Evolutionary conservation across 2,113 vertebrate genomes (phyloP).

Genomic region (Columbina picui): DNA sequence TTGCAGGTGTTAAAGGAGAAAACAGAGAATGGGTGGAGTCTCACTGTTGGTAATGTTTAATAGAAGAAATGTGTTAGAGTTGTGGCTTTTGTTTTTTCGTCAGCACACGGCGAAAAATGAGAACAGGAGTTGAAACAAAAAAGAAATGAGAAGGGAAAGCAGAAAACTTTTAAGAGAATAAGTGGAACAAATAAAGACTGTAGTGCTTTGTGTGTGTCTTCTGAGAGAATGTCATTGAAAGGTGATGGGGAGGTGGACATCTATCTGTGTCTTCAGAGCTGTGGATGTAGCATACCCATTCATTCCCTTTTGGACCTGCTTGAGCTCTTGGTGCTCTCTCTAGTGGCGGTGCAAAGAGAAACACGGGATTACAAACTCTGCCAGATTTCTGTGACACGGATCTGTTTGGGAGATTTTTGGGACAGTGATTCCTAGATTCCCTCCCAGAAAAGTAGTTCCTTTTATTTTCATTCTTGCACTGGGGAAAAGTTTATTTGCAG

Average conservation of each 20-base stretch:
- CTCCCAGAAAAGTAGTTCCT: not conserved
- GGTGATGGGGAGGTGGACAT: too few species aligned
- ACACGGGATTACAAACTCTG: not conserved
- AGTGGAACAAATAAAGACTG: not conserved
- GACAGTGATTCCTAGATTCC: not conserved
- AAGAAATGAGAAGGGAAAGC: not conserved
- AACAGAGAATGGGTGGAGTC: not conserved
- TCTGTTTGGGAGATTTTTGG: not conserved
- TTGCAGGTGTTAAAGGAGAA: not conserved
- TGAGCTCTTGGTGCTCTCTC: not conserved
- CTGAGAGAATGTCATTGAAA: not conserved
- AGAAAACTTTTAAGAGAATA: not conserved
- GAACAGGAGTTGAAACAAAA: not conserved
- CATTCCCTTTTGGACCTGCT: not conserved
- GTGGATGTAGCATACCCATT: not conserved
- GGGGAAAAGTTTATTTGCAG: not conserved
- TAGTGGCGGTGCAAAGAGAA: not conserved
- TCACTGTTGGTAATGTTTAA: not conserved
- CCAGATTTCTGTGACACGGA: not conserved
- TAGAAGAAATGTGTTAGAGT: not conserved
- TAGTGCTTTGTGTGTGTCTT: not conserved
- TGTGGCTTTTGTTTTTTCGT: not conserved
- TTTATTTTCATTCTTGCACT: not conserved
- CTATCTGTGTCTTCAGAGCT: not conserved
- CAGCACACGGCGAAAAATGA: not conserved